Evolutionary conservation across 2,888 invertebrate genomes (phyloP).

Genomic region (Meiosimyza platycephala): DNA sequence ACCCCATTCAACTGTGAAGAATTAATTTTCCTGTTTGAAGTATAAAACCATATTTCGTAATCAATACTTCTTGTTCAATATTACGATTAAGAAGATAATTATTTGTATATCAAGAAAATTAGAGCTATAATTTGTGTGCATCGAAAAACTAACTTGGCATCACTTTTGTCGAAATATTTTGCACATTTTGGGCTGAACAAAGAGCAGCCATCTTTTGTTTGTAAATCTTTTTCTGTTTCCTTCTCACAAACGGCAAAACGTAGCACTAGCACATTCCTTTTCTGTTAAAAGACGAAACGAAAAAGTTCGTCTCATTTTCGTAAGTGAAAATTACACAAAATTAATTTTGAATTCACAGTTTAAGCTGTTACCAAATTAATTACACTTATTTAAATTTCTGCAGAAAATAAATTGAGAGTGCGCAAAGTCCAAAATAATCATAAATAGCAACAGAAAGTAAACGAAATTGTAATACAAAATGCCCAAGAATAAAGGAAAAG

Average conservation of each 20-base stretch:
- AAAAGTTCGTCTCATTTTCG: slow-evolving; percentile 48
- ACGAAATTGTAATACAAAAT: slow-evolving; percentile 57
- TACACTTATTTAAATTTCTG: slow-evolving; percentile 36
- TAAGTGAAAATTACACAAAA: slow-evolving; percentile 50
- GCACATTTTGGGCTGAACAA: neutral
- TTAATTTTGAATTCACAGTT: slow-evolving; percentile 22
- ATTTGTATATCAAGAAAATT: too few relatives aligned
- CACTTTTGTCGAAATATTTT: neutral
- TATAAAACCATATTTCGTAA: too few relatives aligned
- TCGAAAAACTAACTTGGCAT: neutral
- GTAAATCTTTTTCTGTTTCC: slow-evolving; percentile 25
- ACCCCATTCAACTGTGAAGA: too few relatives aligned
- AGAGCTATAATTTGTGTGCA: too few relatives aligned
- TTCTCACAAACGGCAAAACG: slow-evolving; percentile 23
- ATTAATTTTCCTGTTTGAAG: too few relatives aligned
- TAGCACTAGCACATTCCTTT: slow-evolving; percentile 39
- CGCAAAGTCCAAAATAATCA: slow-evolving; percentile 32
- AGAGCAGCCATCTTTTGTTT: slow-evolving; percentile 15
- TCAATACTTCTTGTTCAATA: too few relatives aligned
- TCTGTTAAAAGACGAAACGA: slow-evolving; percentile 45
- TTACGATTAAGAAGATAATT: too few relatives aligned
- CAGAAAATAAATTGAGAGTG: slow-evolving; percentile 38
- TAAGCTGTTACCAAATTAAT: slow-evolving; percentile 17
- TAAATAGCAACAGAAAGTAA: slow-evolving; percentile 37
- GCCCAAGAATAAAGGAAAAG: slow-evolving; percentile 90